Conservation (phyloP, 2,888 invertebrate genomes). For the Villa cingulata region DNA sequence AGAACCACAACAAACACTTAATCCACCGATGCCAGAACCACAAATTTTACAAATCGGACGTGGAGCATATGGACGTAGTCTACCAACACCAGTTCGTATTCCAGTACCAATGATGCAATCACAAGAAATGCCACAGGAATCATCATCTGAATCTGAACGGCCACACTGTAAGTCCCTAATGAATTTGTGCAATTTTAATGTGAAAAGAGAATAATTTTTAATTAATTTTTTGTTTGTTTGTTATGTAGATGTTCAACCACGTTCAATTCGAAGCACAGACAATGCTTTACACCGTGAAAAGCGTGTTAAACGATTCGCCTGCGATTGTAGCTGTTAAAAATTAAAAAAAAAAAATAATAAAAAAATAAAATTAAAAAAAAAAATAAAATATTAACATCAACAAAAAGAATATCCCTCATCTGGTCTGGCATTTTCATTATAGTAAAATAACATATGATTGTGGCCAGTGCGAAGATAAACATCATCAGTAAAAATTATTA, state of each 20-base stretch:
- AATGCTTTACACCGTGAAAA: conserved; percentile 43
- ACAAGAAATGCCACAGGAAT: conserved; percentile 43
- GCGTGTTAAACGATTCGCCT: conserved; percentile 60
- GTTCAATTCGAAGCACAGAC: conserved; percentile 54
- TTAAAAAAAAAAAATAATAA: no score
- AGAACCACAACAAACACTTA: conserved; percentile 31
- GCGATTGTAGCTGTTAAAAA: conserved; percentile 53
- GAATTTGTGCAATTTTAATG: no score
- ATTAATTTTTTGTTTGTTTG: conserved; percentile 8
- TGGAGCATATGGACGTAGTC: conserved; percentile 32
- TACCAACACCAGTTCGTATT: conserved; percentile 38
- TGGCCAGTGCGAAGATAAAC: no score
- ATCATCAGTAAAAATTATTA: no score
- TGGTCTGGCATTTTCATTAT: no score
- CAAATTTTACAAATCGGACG: conserved; percentile 32
- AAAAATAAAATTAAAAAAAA: no score
- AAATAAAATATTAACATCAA: no score
- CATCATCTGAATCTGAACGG: conserved; percentile 38
- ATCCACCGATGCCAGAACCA: conserved; percentile 31
- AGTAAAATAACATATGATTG: no score
- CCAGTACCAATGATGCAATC: conserved; percentile 45
- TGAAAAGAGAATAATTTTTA: not conserved
- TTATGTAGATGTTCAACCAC: conserved; percentile 63
- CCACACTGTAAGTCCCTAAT: conserved; percentile 58
- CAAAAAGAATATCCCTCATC: no score